A percentile compares a stretch with the other conserved stretches of the same genome.
Conservation (phyloP, 2,888 invertebrate genomes). For the Atethmia centrago region DNA sequence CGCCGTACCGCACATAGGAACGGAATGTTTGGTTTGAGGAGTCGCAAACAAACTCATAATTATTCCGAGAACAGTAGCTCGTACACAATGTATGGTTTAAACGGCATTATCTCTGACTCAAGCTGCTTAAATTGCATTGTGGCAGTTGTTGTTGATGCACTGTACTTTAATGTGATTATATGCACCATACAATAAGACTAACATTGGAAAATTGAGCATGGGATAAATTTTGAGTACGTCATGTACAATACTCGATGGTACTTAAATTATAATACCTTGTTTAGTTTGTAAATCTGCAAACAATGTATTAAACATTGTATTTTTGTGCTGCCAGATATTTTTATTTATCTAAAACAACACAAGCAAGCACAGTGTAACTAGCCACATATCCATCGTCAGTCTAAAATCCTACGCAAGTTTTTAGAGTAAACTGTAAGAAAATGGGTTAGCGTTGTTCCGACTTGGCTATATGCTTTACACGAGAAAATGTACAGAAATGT, state of each 20-base stretch:
- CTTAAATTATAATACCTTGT: slow-evolving; percentile 17
- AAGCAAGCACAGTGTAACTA: slow-evolving; percentile 27
- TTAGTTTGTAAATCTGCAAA: slow-evolving; percentile 29
- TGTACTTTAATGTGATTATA: slow-evolving; percentile 42
- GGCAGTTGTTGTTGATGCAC: slow-evolving; percentile 47
- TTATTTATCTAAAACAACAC: slow-evolving; percentile 42
- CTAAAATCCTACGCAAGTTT: slow-evolving; percentile 37
- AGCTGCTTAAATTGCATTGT: slow-evolving; percentile 70
- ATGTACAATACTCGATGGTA: slow-evolving; percentile 7
- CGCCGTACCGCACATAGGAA: slow-evolving; percentile 81
- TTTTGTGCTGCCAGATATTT: slow-evolving; percentile 29
- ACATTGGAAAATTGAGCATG: slow-evolving; percentile 31
- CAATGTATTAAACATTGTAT: slow-evolving; percentile 35
- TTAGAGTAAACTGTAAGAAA: slow-evolving; percentile 47
- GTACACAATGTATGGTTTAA: slow-evolving; percentile 79
- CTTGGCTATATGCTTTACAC: slow-evolving; percentile 26
- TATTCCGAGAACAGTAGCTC: slow-evolving; percentile 81
- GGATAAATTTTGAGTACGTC: slow-evolving; percentile 33
- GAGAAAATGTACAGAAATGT: slow-evolving; percentile 13
- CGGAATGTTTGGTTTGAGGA: slow-evolving; percentile 87
- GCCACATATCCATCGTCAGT: slow-evolving; percentile 34
- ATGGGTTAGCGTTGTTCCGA: slow-evolving; percentile 43
- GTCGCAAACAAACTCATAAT: slow-evolving; percentile 86
- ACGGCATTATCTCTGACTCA: slow-evolving; percentile 74
- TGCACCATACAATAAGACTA: slow-evolving; percentile 27